Conservation (phyloP, 2,797 vertebrate genomes). For the Poliocrania exsul region DNA sequence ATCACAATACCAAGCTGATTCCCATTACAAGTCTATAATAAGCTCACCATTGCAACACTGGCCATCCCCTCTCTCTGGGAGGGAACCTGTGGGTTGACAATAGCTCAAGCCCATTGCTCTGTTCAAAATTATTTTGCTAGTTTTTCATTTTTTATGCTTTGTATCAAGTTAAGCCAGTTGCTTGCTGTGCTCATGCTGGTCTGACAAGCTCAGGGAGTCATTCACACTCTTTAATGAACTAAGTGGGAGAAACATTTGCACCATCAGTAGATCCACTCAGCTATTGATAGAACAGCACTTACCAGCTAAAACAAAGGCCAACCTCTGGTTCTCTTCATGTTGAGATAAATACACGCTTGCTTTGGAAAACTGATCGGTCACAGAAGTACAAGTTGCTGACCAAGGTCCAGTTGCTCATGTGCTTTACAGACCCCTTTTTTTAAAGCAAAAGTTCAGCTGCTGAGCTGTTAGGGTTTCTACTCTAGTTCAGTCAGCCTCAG, state of each 20-base stretch:
- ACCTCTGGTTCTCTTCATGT: neutral
- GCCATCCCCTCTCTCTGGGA: neutral
- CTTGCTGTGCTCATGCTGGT: neutral
- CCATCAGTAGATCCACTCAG: neutral
- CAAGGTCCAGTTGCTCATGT: rapidly evolving
- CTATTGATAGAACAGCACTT: neutral
- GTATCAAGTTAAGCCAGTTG: neutral
- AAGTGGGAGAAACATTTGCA: neutral
- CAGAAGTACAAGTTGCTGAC: neutral
- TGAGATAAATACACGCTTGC: neutral
- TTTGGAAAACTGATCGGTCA: neutral
- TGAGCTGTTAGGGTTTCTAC: neutral
- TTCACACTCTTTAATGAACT: neutral
- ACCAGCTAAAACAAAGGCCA: neutral
- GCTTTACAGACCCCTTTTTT: neutral
- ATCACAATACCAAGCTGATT: rapidly evolving
- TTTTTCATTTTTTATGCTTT: neutral
- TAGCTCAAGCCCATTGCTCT: neutral
- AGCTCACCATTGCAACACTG: neutral
- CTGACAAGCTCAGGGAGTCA: neutral
- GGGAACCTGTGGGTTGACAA: neutral
- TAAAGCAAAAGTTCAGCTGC: neutral
- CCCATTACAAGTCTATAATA: neutral
- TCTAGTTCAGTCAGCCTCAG: neutral
- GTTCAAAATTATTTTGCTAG: neutral